These are phyloP conservation scores for Meles meles DNA, from an alignment of 2,113 vertebrate species.

Conservation along the genomic window DNA sequence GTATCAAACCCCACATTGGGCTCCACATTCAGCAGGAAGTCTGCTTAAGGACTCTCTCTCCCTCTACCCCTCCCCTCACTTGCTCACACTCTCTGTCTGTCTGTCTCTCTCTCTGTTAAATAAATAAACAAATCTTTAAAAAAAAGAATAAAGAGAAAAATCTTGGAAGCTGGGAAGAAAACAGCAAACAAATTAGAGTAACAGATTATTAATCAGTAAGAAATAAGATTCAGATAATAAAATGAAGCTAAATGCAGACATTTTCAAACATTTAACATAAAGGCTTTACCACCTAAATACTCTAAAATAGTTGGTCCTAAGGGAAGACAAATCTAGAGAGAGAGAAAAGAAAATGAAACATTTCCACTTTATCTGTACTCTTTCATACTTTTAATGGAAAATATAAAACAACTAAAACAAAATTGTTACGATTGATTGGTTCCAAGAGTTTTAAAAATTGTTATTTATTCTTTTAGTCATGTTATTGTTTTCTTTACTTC, in stretches of 20 bases:
- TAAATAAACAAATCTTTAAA: neutral
- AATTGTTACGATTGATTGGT: neutral
- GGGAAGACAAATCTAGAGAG: neutral
- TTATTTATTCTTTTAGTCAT: neutral
- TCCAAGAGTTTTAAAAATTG: neutral
- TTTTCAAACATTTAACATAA: neutral
- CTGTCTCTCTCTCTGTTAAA: neutral
- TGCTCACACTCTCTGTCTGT: too few relatives aligned
- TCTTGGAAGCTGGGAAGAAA: neutral
- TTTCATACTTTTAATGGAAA: neutral
- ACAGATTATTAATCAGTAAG: neutral
- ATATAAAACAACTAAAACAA: neutral
- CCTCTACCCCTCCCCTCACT: neutral
- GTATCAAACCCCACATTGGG: neutral
- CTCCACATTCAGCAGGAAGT: neutral
- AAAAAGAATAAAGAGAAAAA: neutral
- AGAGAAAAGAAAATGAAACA: neutral
- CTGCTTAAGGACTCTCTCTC: neutral
- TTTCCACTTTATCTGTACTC: neutral
- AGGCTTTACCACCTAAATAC: neutral
- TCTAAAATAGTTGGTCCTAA: neutral
- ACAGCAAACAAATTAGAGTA: neutral
- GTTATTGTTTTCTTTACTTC: neutral
- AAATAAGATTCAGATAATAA: neutral
- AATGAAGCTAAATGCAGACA: neutral